A percentile compares a stretch with the other conserved stretches of the same genome.
These are phyloP conservation scores for Nemotelus nigrinus DNA, from an alignment of 2,888 invertebrate species.

Conservation along the genomic window DNA sequence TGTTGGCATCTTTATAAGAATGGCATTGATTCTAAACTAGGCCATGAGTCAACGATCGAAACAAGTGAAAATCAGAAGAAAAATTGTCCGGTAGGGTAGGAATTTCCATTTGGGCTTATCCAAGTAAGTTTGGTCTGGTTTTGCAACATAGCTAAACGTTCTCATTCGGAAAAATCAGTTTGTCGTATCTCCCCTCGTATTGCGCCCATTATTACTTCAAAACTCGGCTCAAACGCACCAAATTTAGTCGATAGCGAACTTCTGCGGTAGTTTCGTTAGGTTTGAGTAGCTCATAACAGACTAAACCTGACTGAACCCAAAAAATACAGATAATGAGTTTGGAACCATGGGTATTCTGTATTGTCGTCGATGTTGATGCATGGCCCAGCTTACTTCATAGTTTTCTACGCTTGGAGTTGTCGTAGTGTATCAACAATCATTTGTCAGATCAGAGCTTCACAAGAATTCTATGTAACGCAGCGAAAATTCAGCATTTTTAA, in stretches of 20 bases:
- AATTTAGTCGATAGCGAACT: slow-evolving; percentile 30
- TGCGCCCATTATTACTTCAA: slow-evolving; percentile 25
- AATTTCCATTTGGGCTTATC: slow-evolving; percentile 18
- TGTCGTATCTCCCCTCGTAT: slow-evolving; percentile 24
- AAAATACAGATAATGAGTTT: slow-evolving; percentile 27
- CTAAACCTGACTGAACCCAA: slow-evolving; percentile 34
- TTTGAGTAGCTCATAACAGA: slow-evolving; percentile 46
- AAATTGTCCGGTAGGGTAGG: neutral
- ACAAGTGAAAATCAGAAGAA: slow-evolving; percentile 3
- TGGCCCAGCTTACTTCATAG: slow-evolving; percentile 8
- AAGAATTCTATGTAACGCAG: no score
- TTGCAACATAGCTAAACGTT: neutral
- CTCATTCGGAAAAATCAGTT: slow-evolving; percentile 29
- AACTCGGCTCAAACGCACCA: slow-evolving; percentile 43
- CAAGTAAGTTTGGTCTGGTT: neutral
- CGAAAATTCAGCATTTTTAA: no score
- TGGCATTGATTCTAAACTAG: neutral
- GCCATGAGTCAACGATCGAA: neutral
- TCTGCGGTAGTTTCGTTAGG: slow-evolving; percentile 42
- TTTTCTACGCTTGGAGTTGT: slow-evolving; percentile 30
- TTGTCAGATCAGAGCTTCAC: no score
- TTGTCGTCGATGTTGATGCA: slow-evolving; percentile 18
- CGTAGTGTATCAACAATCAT: no score
- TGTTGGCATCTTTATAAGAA: neutral
- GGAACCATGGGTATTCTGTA: slow-evolving; percentile 3